Base-by-base conservation (phyloP, 2,888 invertebrate genomes). In the Catocala sponsa region DNA sequence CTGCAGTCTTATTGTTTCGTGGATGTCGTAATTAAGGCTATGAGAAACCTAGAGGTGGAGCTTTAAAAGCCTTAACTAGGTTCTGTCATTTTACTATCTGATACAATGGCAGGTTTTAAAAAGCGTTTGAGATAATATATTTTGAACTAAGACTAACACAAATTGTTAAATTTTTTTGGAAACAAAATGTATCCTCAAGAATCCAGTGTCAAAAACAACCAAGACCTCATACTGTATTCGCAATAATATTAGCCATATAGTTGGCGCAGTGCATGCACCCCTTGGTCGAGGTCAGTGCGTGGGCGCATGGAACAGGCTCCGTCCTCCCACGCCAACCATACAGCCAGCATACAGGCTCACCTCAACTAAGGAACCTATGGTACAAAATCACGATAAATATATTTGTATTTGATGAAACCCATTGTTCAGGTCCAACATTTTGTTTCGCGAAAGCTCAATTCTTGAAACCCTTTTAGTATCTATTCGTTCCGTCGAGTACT, bases 241-340 rank as follows among this genome's bases (percentile, higher is more conserved):
- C 71, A 78, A 74, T 59, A 61, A 65, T 70, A 80, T 80, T 76
- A 78, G 77, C 79, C 69, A 78, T 66, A 78, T 75, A 76, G 70
- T 60, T 63, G 70, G 70, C 56, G 56, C 77, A 71, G 74, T 81
- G 78, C 81, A 79, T 83, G 82, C 84, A 84, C 84, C 81, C 82
- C 74, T 79, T 80, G 77, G 69, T 70, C 74, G 81, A 87, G 92
- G 92, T 92, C 92, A 91, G 77, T 75, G 84, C 85, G 88, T 89
- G 88, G 90, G 91, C 90, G 87, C 90, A 89, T 75, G 83, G 82
- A 86, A 86, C 89, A 80, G 84, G 88, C 88, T 82, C 63, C 82
- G 83, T 84, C 85, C 91, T 86, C 92, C 92, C 87, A 92, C 92
- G 87, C 83, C 52, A 65, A 59, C 71, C 43, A 58, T 68, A 61